Evolutionary conservation across 2,113 vertebrate genomes (phyloP).

Genomic region (Apaloderma vittatum): DNA sequence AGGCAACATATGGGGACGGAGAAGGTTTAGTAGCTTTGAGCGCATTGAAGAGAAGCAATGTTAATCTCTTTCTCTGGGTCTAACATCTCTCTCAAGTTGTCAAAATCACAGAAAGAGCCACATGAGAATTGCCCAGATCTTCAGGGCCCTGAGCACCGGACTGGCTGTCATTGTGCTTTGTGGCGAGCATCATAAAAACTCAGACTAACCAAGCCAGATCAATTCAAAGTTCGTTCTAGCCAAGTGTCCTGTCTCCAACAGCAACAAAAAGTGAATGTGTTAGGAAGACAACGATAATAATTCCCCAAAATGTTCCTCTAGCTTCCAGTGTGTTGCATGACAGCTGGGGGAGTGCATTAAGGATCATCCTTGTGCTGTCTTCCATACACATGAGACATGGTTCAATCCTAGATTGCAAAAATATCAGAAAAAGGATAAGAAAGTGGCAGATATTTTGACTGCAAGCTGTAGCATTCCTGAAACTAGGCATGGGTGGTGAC

Average conservation of each 20-base stretch:
- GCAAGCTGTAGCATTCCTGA: background rate
- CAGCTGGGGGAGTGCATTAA: background rate
- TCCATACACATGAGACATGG: background rate
- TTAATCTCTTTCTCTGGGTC: background rate
- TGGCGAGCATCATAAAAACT: background rate
- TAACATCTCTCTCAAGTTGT: background rate
- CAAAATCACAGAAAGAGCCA: background rate
- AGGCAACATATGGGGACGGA: too few relatives aligned
- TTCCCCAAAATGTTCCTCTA: background rate
- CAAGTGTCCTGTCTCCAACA: background rate
- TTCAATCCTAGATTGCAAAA: background rate
- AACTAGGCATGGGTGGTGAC: background rate
- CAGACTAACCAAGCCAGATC: background rate
- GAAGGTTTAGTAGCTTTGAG: background rate
- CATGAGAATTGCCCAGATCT: background rate
- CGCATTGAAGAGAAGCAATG: background rate
- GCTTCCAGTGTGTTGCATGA: background rate
- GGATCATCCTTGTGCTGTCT: background rate
- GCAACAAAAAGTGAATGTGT: background rate
- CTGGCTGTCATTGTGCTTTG: accelerated
- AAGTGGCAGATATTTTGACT: background rate
- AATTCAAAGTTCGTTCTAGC: background rate
- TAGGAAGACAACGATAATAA: background rate
- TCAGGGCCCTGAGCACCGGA: background rate
- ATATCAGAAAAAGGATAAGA: background rate